Conservation (phyloP, 2,113 vertebrate species). For the Ranitomeya imitator region DNA sequence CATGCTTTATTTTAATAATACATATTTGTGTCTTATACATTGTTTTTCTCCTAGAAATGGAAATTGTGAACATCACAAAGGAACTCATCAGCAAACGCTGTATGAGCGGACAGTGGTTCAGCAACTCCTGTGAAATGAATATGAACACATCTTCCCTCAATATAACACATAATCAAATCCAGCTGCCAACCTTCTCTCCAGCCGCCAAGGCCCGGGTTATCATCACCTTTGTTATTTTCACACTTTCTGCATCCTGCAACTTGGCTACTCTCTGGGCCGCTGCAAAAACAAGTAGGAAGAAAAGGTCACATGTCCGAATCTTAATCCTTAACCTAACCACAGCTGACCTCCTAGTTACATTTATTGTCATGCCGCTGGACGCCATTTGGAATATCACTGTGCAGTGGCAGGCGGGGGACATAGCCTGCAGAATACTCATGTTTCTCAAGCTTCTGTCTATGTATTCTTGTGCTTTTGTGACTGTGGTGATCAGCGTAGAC, state of each 20-base stretch:
- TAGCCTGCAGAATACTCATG: constrained; percentile 82
- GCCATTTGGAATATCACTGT: constrained; percentile 86
- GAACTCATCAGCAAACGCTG: rapidly evolving
- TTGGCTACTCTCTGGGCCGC: constrained; percentile 74
- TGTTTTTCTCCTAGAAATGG: constrained; percentile 10
- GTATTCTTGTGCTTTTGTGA: constrained; percentile 84
- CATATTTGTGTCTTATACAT: neutral
- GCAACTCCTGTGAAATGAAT: constrained; percentile 34
- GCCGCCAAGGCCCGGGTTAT: constrained; percentile 81
- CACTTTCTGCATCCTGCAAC: constrained; percentile 76
- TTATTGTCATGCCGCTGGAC: constrained; percentile 86
- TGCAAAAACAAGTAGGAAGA: constrained; percentile 67
- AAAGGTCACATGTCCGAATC: constrained; percentile 77
- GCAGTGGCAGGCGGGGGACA: constrained; percentile 81
- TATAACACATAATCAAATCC: constrained; percentile 44
- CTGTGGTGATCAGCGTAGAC: constrained; percentile 85
- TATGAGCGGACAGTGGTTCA: rapidly evolving
- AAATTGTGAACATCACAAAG: constrained; percentile 49
- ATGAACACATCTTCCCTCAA: neutral
- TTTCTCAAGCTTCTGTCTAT: constrained; percentile 85
- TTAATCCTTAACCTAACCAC: constrained; percentile 82
- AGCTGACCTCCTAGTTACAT: constrained; percentile 81
- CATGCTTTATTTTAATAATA: neutral
- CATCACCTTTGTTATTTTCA: constrained; percentile 78
- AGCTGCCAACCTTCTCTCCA: constrained; percentile 81